Percentiles rank a stretch among this genome's conserved stretches.
These are phyloP conservation scores for Agrypnus murinus DNA, from an alignment of 2,888 invertebrate genomes.

Conservation along the genomic window DNA sequence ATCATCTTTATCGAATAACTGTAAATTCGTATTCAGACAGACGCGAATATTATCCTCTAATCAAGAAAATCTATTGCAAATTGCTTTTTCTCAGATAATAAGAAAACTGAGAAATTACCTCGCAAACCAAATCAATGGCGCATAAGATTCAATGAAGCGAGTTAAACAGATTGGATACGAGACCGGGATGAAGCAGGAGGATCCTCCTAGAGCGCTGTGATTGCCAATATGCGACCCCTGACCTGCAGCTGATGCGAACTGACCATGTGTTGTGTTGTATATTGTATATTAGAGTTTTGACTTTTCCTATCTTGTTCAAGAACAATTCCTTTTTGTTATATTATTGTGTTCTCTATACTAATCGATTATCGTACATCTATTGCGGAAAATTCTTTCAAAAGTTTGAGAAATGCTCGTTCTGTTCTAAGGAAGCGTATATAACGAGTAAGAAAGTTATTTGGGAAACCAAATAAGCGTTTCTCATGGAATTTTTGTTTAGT, in stretches of 20 bases:
- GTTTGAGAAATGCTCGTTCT: not conserved
- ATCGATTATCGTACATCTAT: slow-evolving; percentile 16
- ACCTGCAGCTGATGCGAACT: slow-evolving; percentile 67
- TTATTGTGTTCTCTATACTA: slow-evolving; percentile 13
- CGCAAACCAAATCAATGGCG: slow-evolving; percentile 68
- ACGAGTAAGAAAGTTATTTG: too few species aligned
- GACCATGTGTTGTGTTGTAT: slow-evolving; percentile 65
- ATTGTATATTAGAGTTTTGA: slow-evolving; percentile 52
- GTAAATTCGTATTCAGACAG: slow-evolving; percentile 36
- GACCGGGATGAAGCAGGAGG: slow-evolving; percentile 66
- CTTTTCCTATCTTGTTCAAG: slow-evolving; percentile 47
- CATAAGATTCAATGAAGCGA: slow-evolving; percentile 69
- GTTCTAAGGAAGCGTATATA: too few species aligned
- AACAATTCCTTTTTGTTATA: slow-evolving; percentile 35
- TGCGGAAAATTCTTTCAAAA: slow-evolving; percentile 1
- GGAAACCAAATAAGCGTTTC: too few species aligned
- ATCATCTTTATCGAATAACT: slow-evolving; percentile 9
- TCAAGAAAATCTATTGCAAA: slow-evolving; percentile 52
- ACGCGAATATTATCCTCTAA: slow-evolving; percentile 44
- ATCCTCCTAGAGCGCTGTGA: slow-evolving; percentile 60
- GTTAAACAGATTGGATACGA: slow-evolving; percentile 70
- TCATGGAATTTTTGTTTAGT: too few species aligned
- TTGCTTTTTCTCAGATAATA: slow-evolving; percentile 57
- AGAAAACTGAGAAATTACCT: slow-evolving; percentile 67
- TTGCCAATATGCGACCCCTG: slow-evolving; percentile 67